Evolutionary conservation across 2,113 vertebrate species (phyloP), one percentile per base, ranked within the genome.

Genomic region (Bostrychus sinensis): DNA sequence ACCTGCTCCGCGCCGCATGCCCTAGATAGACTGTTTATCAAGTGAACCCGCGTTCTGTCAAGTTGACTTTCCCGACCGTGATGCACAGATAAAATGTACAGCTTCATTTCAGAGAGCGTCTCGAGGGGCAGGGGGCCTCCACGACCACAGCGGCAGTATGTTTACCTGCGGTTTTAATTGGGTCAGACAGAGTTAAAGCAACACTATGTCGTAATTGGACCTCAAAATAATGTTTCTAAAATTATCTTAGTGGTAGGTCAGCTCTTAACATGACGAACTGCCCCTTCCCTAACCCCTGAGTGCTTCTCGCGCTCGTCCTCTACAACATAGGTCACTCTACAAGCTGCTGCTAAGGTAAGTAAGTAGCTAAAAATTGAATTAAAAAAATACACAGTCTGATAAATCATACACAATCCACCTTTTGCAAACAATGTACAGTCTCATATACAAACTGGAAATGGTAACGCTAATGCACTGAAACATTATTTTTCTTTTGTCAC

Each of bases 21-120:
- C 91, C 91, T 87, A 93, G 86, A 92, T 92, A 92, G 89, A 85
- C 90, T 89, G 89, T 91, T 92, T 92, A 91, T 92, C 89, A 89
- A 91, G 88, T 71, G 81, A 48, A 66, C 84, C 80, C 54, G 60
- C 71, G 77, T 90, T 91, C 89, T 86, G 89, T 92, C 90, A 92
- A 86, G 87, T 91, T 91, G 89, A 89, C 86, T 92, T 89, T 88
- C 83, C 45, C 78, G 84, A 78, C 82, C 79, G 71, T 81, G 88
- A 91, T 89, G 84, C 80, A 80, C 85, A 74, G 89, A 89, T 89
- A 86, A 87, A 90, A 91, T 73, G 81, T 86, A 86, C 82, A 78
- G 88, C 89, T 92, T 86, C 87, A 90, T 92, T 89, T 91, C 85
- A 80, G 58, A 17, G 38, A 30, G 11, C 41, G 54, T 86, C 92